Evolutionary conservation across 2,113 vertebrate genomes (phyloP), one percentile per base, ranked within the genome.

Genomic region (Acanthochromis polyacanthus): DNA sequence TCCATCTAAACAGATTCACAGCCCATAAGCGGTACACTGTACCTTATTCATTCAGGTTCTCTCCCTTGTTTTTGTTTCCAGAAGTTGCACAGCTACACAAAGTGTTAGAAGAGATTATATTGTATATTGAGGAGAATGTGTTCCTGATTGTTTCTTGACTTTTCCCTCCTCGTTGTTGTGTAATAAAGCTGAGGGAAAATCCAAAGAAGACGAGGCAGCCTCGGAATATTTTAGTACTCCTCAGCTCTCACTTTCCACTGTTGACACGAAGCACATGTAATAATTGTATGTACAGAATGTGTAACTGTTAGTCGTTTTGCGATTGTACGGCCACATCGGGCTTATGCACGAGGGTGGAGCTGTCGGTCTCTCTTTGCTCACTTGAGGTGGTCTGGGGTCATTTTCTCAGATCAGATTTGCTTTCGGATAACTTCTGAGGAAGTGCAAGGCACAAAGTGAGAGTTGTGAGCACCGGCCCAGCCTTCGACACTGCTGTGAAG

Each of bases 401-500:
- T 53, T 61, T 69, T 57, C 11, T 63, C 45, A 43, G 66, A 30
- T 30, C 3, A 43, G 40, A 11, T 43, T 58, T 40, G 6, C 4
- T 20, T 40, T 60, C 55, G 15, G 0, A 28, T 20, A 2, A 30
- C 10, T 38, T 36, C 14, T 32, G 52, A 43, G 23, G 38, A 30
- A 43, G 28, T 50, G 51, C 20, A 10, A 60, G 36, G 71, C 45
- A 22, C 65, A 75, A 74, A 63, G 75, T 59, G 73, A 71, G 65
- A 63, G 56, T 30, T 65, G 55, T 71, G 77, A 66, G 75, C 64
- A 75, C 74, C 67, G 58, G 28, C 70, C 67, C 75, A 72, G 85
- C 91, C 79, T 80, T 80, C 73, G 71, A 89, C 92, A 93, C 94
- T 94, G 94, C 93, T 94, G 93, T 94, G 92, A 95, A 93, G 82